Evolutionary conservation across 2,113 vertebrate genomes (phyloP).

Genomic region (Odontesthes bonariensis): DNA sequence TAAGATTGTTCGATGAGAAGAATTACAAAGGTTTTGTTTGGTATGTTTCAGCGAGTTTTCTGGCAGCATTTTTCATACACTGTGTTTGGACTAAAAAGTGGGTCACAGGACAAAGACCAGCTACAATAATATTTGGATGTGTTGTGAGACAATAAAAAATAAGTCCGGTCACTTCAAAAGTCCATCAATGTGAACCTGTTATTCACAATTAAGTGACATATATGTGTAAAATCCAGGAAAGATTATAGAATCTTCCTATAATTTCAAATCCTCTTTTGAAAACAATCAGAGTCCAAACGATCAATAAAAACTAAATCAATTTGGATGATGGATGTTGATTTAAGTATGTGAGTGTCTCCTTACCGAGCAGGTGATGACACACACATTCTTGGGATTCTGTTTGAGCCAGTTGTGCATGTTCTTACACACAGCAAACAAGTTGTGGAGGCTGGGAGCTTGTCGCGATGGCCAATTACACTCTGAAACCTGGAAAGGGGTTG

Average conservation of each 20-base stretch:
- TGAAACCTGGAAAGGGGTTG: slow-evolving; percentile 86
- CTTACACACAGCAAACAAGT: slow-evolving; percentile 97
- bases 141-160: slow-evolving; percentile 2
- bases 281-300: neutral
- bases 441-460: slow-evolving; percentile 97
- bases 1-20: neutral
- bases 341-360: slow-evolving; percentile 61
- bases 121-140: neutral
- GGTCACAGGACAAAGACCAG: slow-evolving; percentile 17
- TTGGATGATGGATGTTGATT: neutral
- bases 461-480: slow-evolving; percentile 96
- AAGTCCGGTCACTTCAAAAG: neutral
- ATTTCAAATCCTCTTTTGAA: neutral
- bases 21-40: neutral
- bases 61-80: neutral
- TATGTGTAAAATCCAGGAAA: neutral
- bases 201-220: neutral
- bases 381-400: slow-evolving; percentile 99
- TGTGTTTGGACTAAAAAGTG: slow-evolving; percentile 14
- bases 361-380: slow-evolving; percentile 99
- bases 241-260: neutral
- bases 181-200: neutral
- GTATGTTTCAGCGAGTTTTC: neutral
- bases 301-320: neutral
- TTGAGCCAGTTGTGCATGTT: slow-evolving; percentile 99